Evolutionary conservation across 2,797 vertebrate species (phyloP).

Genomic region (Coilia nasus): DNA sequence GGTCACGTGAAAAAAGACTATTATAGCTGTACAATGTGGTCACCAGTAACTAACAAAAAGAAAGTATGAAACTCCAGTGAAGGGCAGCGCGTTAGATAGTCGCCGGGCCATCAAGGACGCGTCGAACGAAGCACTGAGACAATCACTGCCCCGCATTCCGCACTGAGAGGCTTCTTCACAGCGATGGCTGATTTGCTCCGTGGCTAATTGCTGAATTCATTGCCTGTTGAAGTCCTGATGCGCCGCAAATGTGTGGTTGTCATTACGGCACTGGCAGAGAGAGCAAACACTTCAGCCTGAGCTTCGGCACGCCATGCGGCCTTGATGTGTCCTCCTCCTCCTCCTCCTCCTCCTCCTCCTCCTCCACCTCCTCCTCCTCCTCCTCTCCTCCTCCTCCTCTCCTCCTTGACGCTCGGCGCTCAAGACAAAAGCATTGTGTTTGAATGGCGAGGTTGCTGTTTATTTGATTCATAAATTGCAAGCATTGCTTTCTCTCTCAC

Average conservation of each 20-base stretch:
- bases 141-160: slow-evolving; percentile 74
- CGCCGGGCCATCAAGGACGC: slow-evolving; percentile 65
- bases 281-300: slow-evolving; percentile 67
- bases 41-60: not conserved
- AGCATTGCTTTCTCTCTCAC: not conserved
- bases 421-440: not conserved
- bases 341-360: not conserved
- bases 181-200: slow-evolving; percentile 78
- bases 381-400: not conserved
- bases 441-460: slow-evolving; percentile 21
- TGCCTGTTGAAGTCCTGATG: slow-evolving; percentile 83
- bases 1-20: not conserved
- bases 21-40: not conserved
- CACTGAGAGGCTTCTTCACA: slow-evolving; percentile 73
- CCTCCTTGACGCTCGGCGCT: not conserved
- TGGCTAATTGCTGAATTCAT: slow-evolving; percentile 83
- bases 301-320: slow-evolving; percentile 52
- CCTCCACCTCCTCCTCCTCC: slow-evolving; percentile 27
- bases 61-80: not conserved
- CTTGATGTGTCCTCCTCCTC: slow-evolving; percentile 48
- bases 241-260: slow-evolving; percentile 80
- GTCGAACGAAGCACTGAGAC: slow-evolving; percentile 71
- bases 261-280: slow-evolving; percentile 73
- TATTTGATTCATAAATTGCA: slow-evolving; percentile 24
- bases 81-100: not conserved